These are phyloP conservation scores for Dendrocincla tyrannina DNA, from an alignment of 2,797 vertebrate genomes.

Conservation along the genomic window DNA sequence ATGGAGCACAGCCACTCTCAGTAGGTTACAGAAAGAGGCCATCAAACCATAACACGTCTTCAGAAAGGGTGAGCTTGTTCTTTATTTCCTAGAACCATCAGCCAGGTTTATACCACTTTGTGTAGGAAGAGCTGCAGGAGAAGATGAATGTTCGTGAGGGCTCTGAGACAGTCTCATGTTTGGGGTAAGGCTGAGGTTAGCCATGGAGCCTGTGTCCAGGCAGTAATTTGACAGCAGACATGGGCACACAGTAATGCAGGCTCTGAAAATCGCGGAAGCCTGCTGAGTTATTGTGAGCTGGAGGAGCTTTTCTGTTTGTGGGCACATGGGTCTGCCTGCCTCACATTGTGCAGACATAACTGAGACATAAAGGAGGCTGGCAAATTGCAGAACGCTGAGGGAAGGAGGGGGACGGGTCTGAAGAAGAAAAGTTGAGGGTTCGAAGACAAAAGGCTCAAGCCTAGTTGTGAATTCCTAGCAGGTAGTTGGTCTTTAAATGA, in stretches of 20 bases:
- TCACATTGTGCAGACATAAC: slow-evolving; percentile 43
- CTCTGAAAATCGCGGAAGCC: slow-evolving; percentile 39
- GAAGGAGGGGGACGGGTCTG: background rate
- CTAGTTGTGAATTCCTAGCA: slow-evolving; percentile 46
- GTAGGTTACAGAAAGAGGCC: background rate
- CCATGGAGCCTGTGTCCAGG: slow-evolving; percentile 8
- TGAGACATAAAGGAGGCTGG: slow-evolving; percentile 56
- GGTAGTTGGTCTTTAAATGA: slow-evolving; percentile 8
- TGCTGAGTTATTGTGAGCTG: slow-evolving; percentile 69
- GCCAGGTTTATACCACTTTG: background rate
- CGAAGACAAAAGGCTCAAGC: background rate
- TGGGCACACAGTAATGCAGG: slow-evolving; percentile 15
- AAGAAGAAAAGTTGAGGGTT: slow-evolving; percentile 21
- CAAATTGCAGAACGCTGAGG: slow-evolving; percentile 28
- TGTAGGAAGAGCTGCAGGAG: background rate
- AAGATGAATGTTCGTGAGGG: slow-evolving; percentile 13
- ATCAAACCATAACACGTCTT: background rate
- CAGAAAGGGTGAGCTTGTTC: background rate
- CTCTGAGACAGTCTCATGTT: background rate
- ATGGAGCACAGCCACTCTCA: background rate
- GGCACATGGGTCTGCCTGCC: slow-evolving; percentile 43
- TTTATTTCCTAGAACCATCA: background rate
- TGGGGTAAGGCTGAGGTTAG: slow-evolving; percentile 32
- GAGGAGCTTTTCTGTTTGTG: slow-evolving; percentile 49
- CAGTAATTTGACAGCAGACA: slow-evolving; percentile 49